phyloP scores from a whole-genome alignment of 2,888 invertebrate species.

The Lepidonotus clava region DNA sequence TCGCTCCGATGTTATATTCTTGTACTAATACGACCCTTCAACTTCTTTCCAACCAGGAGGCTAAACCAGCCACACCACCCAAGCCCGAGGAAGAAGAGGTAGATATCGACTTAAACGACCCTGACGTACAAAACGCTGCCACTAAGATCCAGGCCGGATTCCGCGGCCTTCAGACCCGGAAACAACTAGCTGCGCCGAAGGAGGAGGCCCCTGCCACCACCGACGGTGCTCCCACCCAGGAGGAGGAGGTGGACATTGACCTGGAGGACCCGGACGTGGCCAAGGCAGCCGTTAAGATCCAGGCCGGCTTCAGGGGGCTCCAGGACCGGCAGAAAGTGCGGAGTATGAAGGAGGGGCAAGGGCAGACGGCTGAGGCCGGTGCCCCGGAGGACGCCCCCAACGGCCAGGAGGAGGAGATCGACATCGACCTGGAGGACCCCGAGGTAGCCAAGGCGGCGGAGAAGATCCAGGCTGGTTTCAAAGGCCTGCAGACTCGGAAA shows the following conservation, averaged over 20 bases:
- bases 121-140: slow-evolving; percentile 69
- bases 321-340: slow-evolving; percentile 44
- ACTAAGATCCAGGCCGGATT: slow-evolving; percentile 71
- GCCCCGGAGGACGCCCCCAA: slow-evolving; percentile 49
- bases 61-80: background rate
- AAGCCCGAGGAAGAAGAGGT: slow-evolving; percentile 40
- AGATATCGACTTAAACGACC: slow-evolving; percentile 55
- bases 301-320: slow-evolving; percentile 45
- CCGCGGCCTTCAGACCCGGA: slow-evolving; percentile 63
- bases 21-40: background rate
- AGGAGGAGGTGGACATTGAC: slow-evolving; percentile 55
- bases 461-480: slow-evolving; percentile 72
- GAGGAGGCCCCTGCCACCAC: background rate
- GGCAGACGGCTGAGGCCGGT: slow-evolving; percentile 54
- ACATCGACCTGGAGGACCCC: slow-evolving; percentile 77
- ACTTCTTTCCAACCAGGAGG: background rate
- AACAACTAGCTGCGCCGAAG: background rate
- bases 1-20: too few species aligned
- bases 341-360: slow-evolving; percentile 57
- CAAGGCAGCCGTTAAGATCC: slow-evolving; percentile 47
- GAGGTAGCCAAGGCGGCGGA: slow-evolving; percentile 76
- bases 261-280: slow-evolving; percentile 50
- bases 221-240: background rate
- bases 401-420: slow-evolving; percentile 70
- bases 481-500: slow-evolving; percentile 45